A percentile compares a stretch with the other conserved stretches of the same genome.
phyloP scores from a whole-genome alignment of 2,113 vertebrate species.

The Rousettus leschenaultii region DNA sequence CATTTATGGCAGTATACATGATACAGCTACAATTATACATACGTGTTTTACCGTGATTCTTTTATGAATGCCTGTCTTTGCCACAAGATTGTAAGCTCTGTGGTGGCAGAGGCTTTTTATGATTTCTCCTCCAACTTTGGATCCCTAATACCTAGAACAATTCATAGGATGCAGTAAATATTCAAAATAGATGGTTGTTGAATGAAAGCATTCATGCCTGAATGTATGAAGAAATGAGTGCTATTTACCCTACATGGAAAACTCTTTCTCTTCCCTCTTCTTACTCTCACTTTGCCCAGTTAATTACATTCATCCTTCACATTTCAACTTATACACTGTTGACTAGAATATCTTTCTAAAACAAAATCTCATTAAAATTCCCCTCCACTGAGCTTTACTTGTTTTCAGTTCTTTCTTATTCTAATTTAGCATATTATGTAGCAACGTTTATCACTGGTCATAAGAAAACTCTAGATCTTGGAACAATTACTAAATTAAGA shows the following conservation, averaged over 20 bases:
- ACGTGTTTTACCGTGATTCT: background rate
- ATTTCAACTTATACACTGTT: background rate
- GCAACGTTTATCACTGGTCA: background rate
- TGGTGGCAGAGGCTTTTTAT: background rate
- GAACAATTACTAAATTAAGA: background rate
- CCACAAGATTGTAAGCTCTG: background rate
- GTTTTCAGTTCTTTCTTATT: background rate
- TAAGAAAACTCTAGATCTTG: background rate
- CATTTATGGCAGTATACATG: background rate
- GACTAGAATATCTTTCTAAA: background rate
- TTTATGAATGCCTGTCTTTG: background rate
- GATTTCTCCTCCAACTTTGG: background rate
- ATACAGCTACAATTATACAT: background rate
- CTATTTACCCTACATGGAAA: background rate
- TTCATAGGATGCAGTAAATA: background rate
- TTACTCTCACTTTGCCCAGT: background rate
- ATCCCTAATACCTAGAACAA: background rate
- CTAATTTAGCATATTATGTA: background rate
- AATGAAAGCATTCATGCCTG: background rate
- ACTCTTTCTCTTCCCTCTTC: background rate
- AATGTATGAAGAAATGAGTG: background rate
- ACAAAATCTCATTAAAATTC: background rate
- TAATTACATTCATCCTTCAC: background rate
- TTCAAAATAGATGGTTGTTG: background rate
- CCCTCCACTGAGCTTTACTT: background rate